Evolutionary conservation across 2,113 vertebrate genomes (phyloP), one percentile per base, ranked within the genome.

Genomic region (Eptesicus fuscus): DNA sequence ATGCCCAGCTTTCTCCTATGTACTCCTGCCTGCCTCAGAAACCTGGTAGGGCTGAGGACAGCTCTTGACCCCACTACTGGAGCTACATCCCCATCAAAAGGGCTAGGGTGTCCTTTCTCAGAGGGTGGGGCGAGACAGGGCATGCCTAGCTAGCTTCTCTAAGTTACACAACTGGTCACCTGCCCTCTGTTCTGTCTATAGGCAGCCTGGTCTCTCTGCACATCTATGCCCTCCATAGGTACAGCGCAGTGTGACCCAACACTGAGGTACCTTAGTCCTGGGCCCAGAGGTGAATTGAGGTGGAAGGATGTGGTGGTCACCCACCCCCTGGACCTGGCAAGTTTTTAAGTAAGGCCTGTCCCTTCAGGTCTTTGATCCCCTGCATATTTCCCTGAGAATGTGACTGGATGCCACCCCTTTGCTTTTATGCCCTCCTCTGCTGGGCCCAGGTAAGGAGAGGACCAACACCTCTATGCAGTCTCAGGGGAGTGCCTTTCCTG

Each of bases 301-400:
- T 61, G 8, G 32, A 37, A 12, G 44, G 47, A 35, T 44, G 2
- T 18, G n/a, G 59, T 59, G 30, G 22, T 71, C 42, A 82, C 37
- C 12, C 23, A 73, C 35, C 63, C 35, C 6, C 22, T 83, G 37
- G 37, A 67, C 18, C 13, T 79, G 70, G 37, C 40, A 80, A 28
- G 8, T 88, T 16, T 79, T 90, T 30, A 88, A 88, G 10, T 65
- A 92, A 90, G 4, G 0, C 5, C 37, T 84, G 4, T 94, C 4
- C 18, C 10, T 28, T 91, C 65, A 99, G 99, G 98, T 98, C 25
- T 99, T 98, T 92, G 98, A 99, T 73, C 99, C 99, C 4, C 92
- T 98, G 73, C 97, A 99, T 73, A 99, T 99, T 98, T 98, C 10
- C 97, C 98, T 5, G 99, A 99, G 95, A 99, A 99, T 83, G 44